Percentiles rank a stretch among this genome's conserved stretches.
phyloP scores from a whole-genome alignment of 2,113 vertebrate species.

The Isurus oxyrinchus region DNA sequence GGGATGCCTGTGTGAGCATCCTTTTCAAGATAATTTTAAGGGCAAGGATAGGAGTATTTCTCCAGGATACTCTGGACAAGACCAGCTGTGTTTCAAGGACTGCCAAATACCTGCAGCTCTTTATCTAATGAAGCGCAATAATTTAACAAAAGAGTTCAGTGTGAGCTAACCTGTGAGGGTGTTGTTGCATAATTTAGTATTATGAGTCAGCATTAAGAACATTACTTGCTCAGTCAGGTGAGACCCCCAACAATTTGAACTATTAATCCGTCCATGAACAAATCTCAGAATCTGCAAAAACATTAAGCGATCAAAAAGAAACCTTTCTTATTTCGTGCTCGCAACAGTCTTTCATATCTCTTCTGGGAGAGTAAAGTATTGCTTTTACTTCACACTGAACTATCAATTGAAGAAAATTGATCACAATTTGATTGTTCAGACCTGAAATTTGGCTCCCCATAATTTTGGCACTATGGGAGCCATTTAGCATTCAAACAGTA shows the following conservation, averaged over 20 bases:
- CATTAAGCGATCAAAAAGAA: neutral
- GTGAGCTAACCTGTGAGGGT: neutral
- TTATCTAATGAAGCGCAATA: neutral
- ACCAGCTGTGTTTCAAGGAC: neutral
- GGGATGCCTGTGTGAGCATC: neutral
- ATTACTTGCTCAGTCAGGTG: neutral
- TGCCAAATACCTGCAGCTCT: neutral
- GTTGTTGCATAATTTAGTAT: neutral
- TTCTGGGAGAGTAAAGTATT: neutral
- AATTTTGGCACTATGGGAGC: too few relatives aligned
- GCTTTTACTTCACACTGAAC: neutral
- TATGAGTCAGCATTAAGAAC: neutral
- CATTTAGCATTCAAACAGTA: neutral
- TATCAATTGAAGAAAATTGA: neutral
- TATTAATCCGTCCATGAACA: neutral
- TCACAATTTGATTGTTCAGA: neutral
- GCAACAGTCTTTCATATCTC: neutral
- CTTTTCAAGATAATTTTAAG: neutral
- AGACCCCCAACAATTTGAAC: neutral
- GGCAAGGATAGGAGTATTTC: neutral
- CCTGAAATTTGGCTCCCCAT: neutral
- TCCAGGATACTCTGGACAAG: neutral
- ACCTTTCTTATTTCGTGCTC: neutral
- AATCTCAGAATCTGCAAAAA: neutral
- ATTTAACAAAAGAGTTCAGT: neutral